Conservation (phyloP, 2,888 invertebrate species). For the Callosobruchus maculatus region DNA sequence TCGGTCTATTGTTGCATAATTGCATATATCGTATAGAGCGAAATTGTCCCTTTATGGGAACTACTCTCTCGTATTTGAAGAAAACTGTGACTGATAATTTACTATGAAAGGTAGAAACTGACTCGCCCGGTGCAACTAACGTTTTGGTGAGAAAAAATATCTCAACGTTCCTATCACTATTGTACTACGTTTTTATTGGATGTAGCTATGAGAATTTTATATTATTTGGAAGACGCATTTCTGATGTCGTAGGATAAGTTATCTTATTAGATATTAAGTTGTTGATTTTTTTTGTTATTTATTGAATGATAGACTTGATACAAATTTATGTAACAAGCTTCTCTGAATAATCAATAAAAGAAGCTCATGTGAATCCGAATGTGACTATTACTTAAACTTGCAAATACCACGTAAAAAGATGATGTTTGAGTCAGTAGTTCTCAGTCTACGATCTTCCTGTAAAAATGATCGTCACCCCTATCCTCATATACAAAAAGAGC, state of each 20-base stretch:
- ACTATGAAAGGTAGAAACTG: not conserved
- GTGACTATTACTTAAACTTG: slow-evolving; percentile 7
- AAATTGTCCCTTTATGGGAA: too few relatives aligned
- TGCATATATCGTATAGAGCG: too few relatives aligned
- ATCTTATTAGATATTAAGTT: slow-evolving; percentile 30
- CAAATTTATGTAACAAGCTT: slow-evolving; percentile 43
- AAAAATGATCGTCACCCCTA: too few relatives aligned
- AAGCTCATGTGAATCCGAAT: slow-evolving; percentile 28
- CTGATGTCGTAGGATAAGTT: slow-evolving; percentile 22
- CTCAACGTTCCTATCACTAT: not conserved
- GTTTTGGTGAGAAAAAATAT: not conserved
- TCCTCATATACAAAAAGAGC: too few relatives aligned
- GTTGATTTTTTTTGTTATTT: slow-evolving; percentile 37
- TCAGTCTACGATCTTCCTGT: too few relatives aligned
- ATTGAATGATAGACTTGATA: slow-evolving; percentile 47
- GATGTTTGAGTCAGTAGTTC: too few relatives aligned
- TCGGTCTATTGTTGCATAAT: slow-evolving; percentile 19
- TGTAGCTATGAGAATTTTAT: not conserved
- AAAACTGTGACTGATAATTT: too few relatives aligned
- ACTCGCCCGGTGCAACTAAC: not conserved
- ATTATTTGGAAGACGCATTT: slow-evolving; percentile 30
- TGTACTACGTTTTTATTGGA: slow-evolving; percentile 11
- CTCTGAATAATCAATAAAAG: slow-evolving; percentile 46
- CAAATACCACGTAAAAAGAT: too few relatives aligned
- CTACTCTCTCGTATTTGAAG: too few relatives aligned